Conservation (phyloP, 2,797 vertebrate species). For the Jordanella pulchra region DNA sequence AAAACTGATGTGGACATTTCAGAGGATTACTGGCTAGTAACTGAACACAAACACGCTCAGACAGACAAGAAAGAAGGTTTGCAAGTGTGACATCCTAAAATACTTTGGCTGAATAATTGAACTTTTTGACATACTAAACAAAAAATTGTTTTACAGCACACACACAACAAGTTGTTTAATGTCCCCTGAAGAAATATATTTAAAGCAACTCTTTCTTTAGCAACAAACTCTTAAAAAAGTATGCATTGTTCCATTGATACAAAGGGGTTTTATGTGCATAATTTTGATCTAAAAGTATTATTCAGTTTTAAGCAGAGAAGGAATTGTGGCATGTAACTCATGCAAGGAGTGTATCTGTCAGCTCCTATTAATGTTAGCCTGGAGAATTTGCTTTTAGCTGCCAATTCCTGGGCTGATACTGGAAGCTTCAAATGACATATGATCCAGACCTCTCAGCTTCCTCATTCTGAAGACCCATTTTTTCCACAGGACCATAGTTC, state of each 20-base stretch:
- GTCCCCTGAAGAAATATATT: conserved; percentile 8
- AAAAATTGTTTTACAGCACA: conserved; percentile 1
- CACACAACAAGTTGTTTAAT: too few relatives aligned
- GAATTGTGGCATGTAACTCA: conserved; percentile 61
- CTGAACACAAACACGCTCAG: conserved; percentile 66
- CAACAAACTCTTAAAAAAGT: conserved; percentile 22
- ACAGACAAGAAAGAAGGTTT: conserved; percentile 48
- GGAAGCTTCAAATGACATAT: conserved; percentile 58
- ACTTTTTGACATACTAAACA: conserved; percentile 7
- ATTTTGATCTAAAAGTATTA: conserved; percentile 44
- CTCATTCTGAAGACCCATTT: conserved; percentile 57
- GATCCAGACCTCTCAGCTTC: conserved; percentile 58
- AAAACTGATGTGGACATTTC: conserved; percentile 59
- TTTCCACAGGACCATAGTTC: conserved; percentile 57
- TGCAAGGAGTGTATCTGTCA: conserved; percentile 70
- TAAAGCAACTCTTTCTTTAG: conserved; percentile 19
- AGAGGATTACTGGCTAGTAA: conserved; percentile 65
- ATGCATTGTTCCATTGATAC: conserved; percentile 61
- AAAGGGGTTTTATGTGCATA: conserved; percentile 34
- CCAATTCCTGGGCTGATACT: conserved; percentile 53
- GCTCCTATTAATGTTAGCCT: conserved; percentile 61
- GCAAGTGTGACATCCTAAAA: conserved; percentile 47
- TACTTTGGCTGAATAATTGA: conserved; percentile 30
- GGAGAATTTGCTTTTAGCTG: conserved; percentile 53
- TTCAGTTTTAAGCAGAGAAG: conserved; percentile 44